A percentile compares a stretch with the other conserved stretches of the same genome.
Conservation (phyloP, 92 coral and sea anemone species). For the Heliopora coerulea region DNA sequence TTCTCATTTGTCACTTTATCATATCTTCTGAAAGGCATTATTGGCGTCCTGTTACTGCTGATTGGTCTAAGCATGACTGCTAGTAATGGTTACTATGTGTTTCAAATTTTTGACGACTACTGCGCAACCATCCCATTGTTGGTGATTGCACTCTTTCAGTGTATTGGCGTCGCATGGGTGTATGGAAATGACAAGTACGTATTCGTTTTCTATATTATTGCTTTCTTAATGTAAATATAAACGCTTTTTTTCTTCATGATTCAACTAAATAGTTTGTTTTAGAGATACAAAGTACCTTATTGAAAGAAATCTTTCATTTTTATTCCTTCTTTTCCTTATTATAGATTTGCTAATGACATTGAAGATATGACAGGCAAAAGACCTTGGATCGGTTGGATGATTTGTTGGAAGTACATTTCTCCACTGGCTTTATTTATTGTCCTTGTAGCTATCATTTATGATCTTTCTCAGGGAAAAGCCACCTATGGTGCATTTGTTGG, state of each 20-base stretch:
- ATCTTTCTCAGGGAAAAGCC: constrained; percentile 11
- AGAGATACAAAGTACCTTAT: too few relatives aligned
- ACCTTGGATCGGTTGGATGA: constrained; percentile 45
- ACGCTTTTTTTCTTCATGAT: too few relatives aligned
- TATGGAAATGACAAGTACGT: constrained; percentile 92
- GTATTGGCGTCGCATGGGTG: constrained; percentile 99
- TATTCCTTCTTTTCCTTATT: background rate
- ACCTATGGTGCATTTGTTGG: constrained; percentile 25
- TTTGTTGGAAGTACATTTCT: constrained; percentile 41
- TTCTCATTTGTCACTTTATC: too few relatives aligned
- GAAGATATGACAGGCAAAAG: constrained; percentile 40
- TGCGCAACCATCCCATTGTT: constrained; percentile 88
- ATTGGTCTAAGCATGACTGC: constrained; percentile 84
- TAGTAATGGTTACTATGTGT: constrained; percentile 84
- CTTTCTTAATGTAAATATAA: background rate
- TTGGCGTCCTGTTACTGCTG: constrained; percentile 71
- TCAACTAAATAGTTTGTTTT: too few relatives aligned
- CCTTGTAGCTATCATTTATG: constrained; percentile 26
- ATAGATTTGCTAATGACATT: constrained; percentile 32
- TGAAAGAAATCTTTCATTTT: too few relatives aligned
- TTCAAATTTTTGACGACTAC: constrained; percentile 95
- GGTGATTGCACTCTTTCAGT: constrained; percentile 89
- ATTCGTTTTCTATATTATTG: background rate
- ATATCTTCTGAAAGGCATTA: constrained; percentile 47
- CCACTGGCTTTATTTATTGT: constrained; percentile 27